A percentile compares a stretch with the other conserved stretches of the same genome.
phyloP scores from a whole-genome alignment of 2,113 vertebrate species.

The Odontophorus gujanensis region DNA sequence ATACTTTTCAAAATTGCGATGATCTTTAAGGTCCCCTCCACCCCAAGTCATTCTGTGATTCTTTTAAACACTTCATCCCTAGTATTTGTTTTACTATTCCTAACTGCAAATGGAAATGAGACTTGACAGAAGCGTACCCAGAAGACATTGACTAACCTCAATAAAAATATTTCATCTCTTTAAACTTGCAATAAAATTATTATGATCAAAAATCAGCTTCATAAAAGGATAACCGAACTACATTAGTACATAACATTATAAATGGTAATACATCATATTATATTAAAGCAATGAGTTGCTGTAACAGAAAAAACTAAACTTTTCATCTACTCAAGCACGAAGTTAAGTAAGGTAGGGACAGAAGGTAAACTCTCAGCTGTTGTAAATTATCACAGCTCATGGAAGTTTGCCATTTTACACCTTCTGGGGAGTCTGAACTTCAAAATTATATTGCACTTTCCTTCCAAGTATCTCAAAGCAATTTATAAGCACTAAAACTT shows the following conservation, averaged over 20 bases:
- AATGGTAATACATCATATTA: background rate
- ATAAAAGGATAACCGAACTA: background rate
- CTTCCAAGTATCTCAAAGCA: slow-evolving; percentile 52
- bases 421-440: slow-evolving; percentile 61
- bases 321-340: background rate
- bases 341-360: slow-evolving; percentile 33
- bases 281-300: background rate
- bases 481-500: slow-evolving; percentile 39
- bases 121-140: background rate
- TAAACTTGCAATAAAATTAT: background rate
- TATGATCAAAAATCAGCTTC: background rate
- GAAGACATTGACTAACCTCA: background rate
- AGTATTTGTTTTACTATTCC: background rate
- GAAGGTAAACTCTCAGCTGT: slow-evolving; percentile 59
- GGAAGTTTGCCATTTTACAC: slow-evolving; percentile 57
- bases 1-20: background rate
- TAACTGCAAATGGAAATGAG: background rate
- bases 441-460: slow-evolving; percentile 38
- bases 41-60: background rate
- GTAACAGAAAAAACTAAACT: slow-evolving; percentile 22
- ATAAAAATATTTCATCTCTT: background rate
- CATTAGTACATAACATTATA: background rate
- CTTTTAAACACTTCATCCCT: background rate
- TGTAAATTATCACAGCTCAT: slow-evolving; percentile 53
- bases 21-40: no score